Evolutionary conservation across 2,888 invertebrate species (phyloP).

Genomic region (Mechanitis mazaeus): DNA sequence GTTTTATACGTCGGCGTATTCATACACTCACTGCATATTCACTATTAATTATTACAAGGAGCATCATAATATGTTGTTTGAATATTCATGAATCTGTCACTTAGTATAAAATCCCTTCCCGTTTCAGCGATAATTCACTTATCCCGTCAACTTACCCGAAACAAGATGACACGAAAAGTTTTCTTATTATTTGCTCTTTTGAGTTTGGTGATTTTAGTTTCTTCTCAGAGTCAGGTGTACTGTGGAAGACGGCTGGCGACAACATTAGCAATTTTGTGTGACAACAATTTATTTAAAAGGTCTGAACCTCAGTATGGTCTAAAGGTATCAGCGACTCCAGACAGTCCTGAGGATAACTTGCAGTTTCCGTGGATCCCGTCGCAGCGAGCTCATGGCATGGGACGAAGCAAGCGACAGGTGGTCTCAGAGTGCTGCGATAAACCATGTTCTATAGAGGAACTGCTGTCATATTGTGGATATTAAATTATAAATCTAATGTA

Average conservation of each 20-base stretch:
- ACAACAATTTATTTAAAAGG: slow-evolving; percentile 23
- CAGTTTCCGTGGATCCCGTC: slow-evolving; percentile 28
- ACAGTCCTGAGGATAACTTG: background rate
- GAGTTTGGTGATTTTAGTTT: slow-evolving; percentile 7
- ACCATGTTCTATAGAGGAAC: slow-evolving; percentile 36
- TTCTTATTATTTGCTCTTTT: slow-evolving; percentile 10
- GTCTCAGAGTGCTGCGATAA: slow-evolving; percentile 42
- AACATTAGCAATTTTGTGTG: slow-evolving; percentile 20
- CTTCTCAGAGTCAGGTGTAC: slow-evolving; percentile 20
- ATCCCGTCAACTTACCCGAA: background rate
- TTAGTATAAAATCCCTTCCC: slow-evolving; percentile 8
- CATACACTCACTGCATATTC: too few relatives aligned
- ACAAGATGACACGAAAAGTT: slow-evolving; percentile 19
- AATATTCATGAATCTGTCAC: slow-evolving; percentile 15
- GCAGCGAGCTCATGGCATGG: slow-evolving; percentile 4
- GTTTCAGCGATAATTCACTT: background rate
- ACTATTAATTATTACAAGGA: too few relatives aligned
- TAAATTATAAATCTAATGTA: background rate
- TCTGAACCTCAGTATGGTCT: background rate
- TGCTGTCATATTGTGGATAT: slow-evolving; percentile 36
- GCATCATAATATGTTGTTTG: background rate
- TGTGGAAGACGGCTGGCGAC: slow-evolving; percentile 34
- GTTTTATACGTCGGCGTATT: too few relatives aligned
- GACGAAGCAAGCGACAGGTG: slow-evolving; percentile 36
- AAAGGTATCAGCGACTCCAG: slow-evolving; percentile 18